Evolutionary conservation across 2,113 vertebrate genomes (phyloP).

Genomic region (Podarcis muralis): DNA sequence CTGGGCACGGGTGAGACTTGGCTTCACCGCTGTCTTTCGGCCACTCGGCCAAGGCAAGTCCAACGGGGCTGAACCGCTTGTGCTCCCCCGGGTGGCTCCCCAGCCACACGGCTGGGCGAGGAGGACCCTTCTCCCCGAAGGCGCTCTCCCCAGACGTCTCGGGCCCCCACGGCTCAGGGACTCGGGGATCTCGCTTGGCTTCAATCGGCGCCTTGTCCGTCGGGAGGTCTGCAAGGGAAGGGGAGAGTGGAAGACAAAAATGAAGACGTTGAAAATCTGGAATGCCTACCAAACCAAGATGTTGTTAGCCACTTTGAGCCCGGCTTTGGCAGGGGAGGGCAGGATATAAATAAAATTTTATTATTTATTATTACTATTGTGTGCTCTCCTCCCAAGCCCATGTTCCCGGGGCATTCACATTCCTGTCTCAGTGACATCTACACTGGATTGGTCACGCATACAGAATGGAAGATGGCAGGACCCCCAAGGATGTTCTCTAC

Average conservation of each 20-base stretch:
- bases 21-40: conserved; percentile 52
- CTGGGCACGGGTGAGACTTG: conserved; percentile 55
- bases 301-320: too few relatives aligned
- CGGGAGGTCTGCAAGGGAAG: not conserved
- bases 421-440: too few relatives aligned
- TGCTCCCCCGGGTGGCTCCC: not conserved
- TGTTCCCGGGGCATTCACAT: too few relatives aligned
- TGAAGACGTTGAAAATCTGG: not conserved
- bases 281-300: too few relatives aligned
- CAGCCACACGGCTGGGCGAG: not conserved
- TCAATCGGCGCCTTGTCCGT: not conserved
- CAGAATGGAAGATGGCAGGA: too few relatives aligned
- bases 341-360: too few relatives aligned
- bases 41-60: not conserved
- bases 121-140: conserved; percentile 45
- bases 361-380: too few relatives aligned
- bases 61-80: conserved; percentile 12
- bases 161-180: not conserved
- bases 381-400: too few relatives aligned
- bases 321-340: too few relatives aligned
- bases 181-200: not conserved
- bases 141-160: conserved; percentile 33
- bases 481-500: too few relatives aligned
- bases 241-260: not conserved
- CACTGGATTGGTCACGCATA: too few relatives aligned